phyloP scores from a whole-genome alignment of 92 coral and sea anemone genomes.

The Desmophyllum pertusum region DNA sequence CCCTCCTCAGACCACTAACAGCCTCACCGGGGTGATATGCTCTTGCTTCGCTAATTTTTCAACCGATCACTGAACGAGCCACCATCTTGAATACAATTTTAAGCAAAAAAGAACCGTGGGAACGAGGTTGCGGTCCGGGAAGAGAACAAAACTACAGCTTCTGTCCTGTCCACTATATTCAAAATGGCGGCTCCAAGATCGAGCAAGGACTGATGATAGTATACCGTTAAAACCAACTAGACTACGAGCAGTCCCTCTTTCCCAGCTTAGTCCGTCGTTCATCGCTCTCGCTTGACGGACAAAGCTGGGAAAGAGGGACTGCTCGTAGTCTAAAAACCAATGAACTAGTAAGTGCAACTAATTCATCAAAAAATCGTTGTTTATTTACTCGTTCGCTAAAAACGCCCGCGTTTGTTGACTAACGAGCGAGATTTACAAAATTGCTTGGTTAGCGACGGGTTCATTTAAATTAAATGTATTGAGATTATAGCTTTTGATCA shows the following conservation, averaged over 20 bases:
- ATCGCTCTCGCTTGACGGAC: no score
- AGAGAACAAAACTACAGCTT: no score
- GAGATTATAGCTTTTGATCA: neutral
- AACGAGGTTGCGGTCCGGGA: no score
- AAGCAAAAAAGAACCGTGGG: no score
- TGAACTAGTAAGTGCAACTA: neutral
- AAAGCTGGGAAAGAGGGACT: no score
- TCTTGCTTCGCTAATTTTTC: no score
- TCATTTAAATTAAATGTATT: neutral
- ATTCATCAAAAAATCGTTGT: neutral
- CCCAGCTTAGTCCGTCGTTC: no score
- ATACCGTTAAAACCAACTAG: no score
- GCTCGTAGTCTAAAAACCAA: no score
- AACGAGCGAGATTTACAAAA: conserved; percentile 9
- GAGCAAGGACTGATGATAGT: neutral
- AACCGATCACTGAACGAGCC: neutral
- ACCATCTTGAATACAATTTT: neutral
- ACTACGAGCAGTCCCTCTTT: no score
- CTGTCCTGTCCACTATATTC: neutral
- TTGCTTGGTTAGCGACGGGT: no score
- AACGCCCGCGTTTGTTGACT: conserved; percentile 1
- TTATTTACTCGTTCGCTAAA: conserved; percentile 6
- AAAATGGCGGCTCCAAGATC: neutral
- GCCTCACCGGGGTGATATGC: no score
- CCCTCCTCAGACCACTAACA: neutral